Percentiles rank a stretch among this genome's conserved stretches.
Conservation (phyloP, 2,113 vertebrate genomes). For the Panthera uncia region DNA sequence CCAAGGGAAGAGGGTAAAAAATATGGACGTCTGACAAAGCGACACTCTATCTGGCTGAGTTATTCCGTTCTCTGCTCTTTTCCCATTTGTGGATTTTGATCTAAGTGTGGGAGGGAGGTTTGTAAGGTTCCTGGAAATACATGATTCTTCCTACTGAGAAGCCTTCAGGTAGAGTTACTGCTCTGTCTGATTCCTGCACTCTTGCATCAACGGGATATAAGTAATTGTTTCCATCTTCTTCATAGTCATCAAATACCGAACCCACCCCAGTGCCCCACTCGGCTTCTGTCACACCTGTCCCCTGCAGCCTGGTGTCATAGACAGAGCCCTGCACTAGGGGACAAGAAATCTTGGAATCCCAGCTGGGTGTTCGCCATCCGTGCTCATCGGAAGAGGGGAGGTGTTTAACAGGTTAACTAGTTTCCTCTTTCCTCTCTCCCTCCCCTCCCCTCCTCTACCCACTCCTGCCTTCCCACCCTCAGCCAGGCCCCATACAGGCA, state of each 20-base stretch:
- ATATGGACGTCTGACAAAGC: fast-evolving
- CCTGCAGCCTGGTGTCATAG: neutral
- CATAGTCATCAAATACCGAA: neutral
- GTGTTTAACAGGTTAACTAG: too few species aligned
- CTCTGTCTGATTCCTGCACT: neutral
- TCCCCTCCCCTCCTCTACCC: too few species aligned
- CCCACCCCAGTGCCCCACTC: fast-evolving
- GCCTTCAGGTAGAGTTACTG: neutral
- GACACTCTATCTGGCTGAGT: fast-evolving
- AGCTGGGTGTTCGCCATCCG: neutral
- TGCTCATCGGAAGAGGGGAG: fast-evolving
- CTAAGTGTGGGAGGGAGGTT: neutral
- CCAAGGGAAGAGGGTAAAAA: too few species aligned
- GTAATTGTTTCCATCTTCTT: neutral
- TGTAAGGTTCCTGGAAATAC: neutral
- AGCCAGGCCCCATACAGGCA: fast-evolving
- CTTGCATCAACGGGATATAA: neutral
- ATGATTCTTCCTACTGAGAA: neutral
- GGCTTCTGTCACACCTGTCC: neutral
- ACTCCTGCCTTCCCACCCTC: neutral
- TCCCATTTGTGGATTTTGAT: neutral
- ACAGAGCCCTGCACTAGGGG: neutral
- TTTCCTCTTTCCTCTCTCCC: too few species aligned
- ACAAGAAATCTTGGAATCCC: neutral
- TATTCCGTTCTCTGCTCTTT: neutral